Conservation (phyloP, 2,797 vertebrate species). For the Enteromius afrohamiltoni region DNA sequence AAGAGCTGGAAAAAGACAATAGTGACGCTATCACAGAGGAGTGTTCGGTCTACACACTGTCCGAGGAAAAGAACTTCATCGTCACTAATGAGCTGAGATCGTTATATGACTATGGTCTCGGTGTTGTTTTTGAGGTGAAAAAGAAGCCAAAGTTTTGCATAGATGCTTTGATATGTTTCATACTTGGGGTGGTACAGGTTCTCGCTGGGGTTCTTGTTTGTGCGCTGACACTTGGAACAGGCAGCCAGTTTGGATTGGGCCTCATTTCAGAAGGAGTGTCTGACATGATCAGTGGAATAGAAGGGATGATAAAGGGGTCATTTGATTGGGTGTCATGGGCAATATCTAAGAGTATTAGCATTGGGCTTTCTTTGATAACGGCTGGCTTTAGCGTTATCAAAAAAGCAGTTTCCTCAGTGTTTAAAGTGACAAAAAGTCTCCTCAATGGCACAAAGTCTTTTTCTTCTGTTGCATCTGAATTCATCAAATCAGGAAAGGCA, state of each 20-base stretch:
- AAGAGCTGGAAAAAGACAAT: slow-evolving; percentile 45
- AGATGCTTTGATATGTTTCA: slow-evolving; percentile 48
- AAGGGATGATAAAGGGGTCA: slow-evolving; percentile 53
- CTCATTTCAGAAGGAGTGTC: slow-evolving; percentile 56
- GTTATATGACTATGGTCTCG: slow-evolving; percentile 57
- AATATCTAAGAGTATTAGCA: slow-evolving; percentile 55
- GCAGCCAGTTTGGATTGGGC: slow-evolving; percentile 46
- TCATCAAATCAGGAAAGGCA: slow-evolving; percentile 49
- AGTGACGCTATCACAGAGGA: slow-evolving; percentile 47
- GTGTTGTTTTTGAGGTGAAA: slow-evolving; percentile 59
- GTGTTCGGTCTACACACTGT: slow-evolving; percentile 43
- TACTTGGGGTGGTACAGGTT: slow-evolving; percentile 54
- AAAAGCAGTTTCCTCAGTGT: slow-evolving; percentile 15
- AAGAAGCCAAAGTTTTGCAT: slow-evolving; percentile 56
- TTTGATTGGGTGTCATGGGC: slow-evolving; percentile 61
- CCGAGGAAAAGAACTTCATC: slow-evolving; percentile 36
- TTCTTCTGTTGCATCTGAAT: slow-evolving; percentile 34
- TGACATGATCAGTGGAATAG: slow-evolving; percentile 55
- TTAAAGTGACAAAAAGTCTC: slow-evolving; percentile 34
- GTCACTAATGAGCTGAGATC: slow-evolving; percentile 50
- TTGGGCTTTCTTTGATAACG: slow-evolving; percentile 53
- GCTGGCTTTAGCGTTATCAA: slow-evolving; percentile 47
- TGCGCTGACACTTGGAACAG: slow-evolving; percentile 47
- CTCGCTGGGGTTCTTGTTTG: slow-evolving; percentile 51
- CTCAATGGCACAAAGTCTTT: slow-evolving; percentile 51